Base-by-base conservation (phyloP, 1,140 invertebrate species). In the Drosophila virilis region DNA sequence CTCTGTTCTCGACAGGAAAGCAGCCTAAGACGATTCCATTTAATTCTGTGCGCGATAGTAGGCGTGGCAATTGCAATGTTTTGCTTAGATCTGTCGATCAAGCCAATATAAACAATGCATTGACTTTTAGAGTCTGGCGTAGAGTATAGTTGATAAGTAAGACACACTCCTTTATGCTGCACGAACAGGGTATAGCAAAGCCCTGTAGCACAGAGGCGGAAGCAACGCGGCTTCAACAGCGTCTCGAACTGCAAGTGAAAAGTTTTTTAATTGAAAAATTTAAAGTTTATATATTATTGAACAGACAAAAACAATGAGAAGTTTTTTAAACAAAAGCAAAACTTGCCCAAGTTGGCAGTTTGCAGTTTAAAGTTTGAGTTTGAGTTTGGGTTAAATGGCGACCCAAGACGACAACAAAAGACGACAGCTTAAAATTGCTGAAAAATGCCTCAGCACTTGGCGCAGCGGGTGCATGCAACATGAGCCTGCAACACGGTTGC, bases 261-360 rank as follows among this genome's bases (percentile, higher is more conserved):
- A 88, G 69, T 89, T 88, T 88, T 78, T 86, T 88, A 86, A 86
- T 86, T 86, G 83, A 88, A 86, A 74, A 88, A 74, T 86, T 76
- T 88, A 62, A 86, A 72, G 76, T 86, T 82, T 68, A 74, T 79
- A 76, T 65, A 75, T 85, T 88, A 86, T 86, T 79, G 83, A 88
- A 86, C 65, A 38, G 17, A 32, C 40, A 51, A 61, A 68, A 57
- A 32, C 59, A 48, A 72, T 9, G 22, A 28, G 22, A 28, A 28
- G 22, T 28, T 0, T 4, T 12, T 46, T 37, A 64, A 58, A 33
- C n/a, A 62, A 13, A 38, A 46, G 51, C 5, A 51, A 28, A 61
- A 37, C 42, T 46, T 59, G 32, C 17, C 22, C 15, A 40, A 32
- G 28, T 35, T 65, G 43, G 2, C 9, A 64, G 38, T 33, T 43